Percentiles rank a stretch among this genome's conserved stretches.
Conservation (phyloP, 37 sponge, comb jelly and placozoan genomes). For the Spongilla lacustris region DNA sequence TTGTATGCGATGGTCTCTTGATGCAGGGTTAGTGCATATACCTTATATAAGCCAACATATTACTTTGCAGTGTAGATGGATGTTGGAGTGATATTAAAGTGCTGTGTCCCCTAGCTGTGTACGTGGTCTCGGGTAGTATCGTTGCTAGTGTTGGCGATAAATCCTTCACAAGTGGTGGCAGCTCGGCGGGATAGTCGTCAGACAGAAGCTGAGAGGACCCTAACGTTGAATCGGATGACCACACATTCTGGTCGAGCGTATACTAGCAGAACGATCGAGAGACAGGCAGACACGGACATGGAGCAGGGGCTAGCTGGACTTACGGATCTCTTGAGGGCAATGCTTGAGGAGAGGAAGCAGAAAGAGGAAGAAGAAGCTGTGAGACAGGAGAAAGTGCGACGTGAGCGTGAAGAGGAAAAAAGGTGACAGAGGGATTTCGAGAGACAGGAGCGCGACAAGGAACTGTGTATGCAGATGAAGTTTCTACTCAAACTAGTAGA, state of each 20-base stretch:
- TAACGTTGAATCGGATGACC: background rate
- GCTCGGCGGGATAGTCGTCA: background rate
- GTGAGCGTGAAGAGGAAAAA: background rate
- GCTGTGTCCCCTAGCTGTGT: no score
- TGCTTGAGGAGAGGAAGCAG: conserved; percentile 1
- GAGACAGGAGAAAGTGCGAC: background rate
- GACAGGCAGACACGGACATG: background rate
- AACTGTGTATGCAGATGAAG: background rate
- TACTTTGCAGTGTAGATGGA: background rate
- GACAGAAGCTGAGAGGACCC: background rate
- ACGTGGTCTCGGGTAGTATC: no score
- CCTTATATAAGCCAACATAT: no score
- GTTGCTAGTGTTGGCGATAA: background rate
- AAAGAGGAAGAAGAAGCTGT: background rate
- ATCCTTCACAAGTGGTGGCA: conserved; percentile 1
- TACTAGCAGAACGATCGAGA: background rate
- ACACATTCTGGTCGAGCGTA: background rate
- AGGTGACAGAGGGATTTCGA: background rate
- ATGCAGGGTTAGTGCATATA: no score
- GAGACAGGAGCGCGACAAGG: background rate
- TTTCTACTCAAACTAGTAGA: background rate
- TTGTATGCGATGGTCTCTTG: no score
- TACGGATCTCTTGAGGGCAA: background rate
- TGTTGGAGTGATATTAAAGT: no score
- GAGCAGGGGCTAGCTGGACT: background rate